Evolutionary conservation across 2,797 vertebrate species (phyloP).

Genomic region (Smutsia gigantea): DNA sequence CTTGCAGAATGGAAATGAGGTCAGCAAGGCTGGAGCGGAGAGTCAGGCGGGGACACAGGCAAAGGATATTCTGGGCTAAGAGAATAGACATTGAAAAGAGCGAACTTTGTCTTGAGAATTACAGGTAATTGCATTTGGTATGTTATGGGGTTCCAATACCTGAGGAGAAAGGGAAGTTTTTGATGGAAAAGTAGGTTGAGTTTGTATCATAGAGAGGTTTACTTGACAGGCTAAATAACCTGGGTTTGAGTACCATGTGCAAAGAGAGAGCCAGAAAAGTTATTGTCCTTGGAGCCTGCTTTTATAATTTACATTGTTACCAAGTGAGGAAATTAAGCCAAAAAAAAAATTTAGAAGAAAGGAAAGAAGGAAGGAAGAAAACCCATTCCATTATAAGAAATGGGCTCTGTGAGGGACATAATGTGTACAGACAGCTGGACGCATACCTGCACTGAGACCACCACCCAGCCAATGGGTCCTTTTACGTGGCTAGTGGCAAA

Average conservation of each 20-base stretch:
- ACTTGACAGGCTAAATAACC: slow-evolving; percentile 19
- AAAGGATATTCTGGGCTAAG: neutral
- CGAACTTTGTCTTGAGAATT: neutral
- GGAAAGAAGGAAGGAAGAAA: neutral
- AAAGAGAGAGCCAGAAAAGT: neutral
- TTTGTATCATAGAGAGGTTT: neutral
- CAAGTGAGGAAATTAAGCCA: neutral
- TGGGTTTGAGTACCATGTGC: neutral
- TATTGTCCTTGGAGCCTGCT: neutral
- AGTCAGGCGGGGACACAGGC: neutral
- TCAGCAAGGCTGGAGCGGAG: neutral
- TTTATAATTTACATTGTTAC: slow-evolving; percentile 35
- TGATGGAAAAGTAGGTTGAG: neutral
- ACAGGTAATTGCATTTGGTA: neutral
- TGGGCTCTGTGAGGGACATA: neutral
- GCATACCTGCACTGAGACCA: neutral
- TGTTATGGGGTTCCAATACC: neutral
- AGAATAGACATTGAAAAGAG: neutral
- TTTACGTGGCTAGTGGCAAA: neutral
- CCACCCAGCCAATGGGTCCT: neutral
- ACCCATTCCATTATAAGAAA: neutral
- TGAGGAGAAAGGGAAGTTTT: neutral
- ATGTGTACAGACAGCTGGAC: neutral
- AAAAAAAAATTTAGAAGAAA: neutral
- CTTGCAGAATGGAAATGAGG: neutral